A percentile compares a stretch with the other conserved stretches of the same genome.
Conservation (phyloP, 2,797 vertebrate species). For the Morus bassanus region DNA sequence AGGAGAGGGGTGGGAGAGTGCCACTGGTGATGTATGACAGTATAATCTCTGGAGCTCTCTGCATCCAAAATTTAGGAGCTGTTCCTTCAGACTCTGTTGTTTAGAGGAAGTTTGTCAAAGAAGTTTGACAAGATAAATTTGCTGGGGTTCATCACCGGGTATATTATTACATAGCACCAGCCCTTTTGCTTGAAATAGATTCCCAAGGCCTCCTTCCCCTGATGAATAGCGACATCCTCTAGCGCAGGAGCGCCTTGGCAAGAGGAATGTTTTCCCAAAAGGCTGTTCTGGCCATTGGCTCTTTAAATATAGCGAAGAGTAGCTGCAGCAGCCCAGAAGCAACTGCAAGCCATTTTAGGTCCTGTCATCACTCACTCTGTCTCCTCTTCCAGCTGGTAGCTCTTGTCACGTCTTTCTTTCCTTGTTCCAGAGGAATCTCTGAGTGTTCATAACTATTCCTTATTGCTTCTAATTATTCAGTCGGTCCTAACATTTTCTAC, state of each 20-base stretch:
- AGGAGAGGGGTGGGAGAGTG: background rate
- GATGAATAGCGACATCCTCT: background rate
- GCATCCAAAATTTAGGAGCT: background rate
- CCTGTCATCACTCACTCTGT: conserved; percentile 30
- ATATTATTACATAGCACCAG: background rate
- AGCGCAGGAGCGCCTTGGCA: accelerated
- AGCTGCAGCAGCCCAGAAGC: conserved; percentile 29
- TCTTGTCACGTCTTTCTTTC: conserved; percentile 3
- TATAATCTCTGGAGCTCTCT: background rate
- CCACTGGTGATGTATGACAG: background rate
- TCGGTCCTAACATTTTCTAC: background rate
- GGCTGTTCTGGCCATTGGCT: background rate
- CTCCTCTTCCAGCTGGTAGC: conserved; percentile 39
- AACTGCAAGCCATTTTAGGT: conserved; percentile 44
- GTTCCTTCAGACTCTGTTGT: background rate
- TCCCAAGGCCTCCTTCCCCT: background rate
- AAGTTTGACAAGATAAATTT: background rate
- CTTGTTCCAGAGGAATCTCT: background rate
- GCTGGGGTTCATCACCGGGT: background rate
- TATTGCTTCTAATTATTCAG: background rate
- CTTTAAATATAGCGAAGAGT: conserved; percentile 30
- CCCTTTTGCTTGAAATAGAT: background rate
- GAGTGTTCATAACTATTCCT: background rate
- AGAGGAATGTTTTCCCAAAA: background rate
- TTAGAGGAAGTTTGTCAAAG: background rate